Base-by-base conservation (phyloP, 2,888 invertebrate genomes). In the Prosopocoilus inquinatus region DNA sequence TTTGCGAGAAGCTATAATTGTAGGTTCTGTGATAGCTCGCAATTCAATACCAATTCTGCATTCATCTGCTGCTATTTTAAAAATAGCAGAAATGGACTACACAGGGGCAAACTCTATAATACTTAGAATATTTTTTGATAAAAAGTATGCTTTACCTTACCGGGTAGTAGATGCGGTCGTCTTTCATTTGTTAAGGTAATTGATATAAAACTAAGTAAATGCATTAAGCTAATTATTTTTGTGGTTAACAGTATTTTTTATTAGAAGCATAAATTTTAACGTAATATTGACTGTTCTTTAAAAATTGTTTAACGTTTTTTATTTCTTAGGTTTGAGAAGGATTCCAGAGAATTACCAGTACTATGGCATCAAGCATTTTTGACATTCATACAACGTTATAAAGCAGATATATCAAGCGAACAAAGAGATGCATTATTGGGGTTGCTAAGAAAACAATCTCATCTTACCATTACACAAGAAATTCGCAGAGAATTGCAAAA, bases 61-160 rank as follows among this genome's bases (percentile, higher is more conserved):
- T 78, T 95, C 98, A 0, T 91, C 94, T 33, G 97, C 97, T 1
- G 95, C 96, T 28, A 85, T 99, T 71, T 78, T 96, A 28, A 94
- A 95, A 80, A 92, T 99, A 55, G 96, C 96, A 39, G 96, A 96
- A 80, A 96, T 98, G 96, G 94, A 92, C 67, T 97, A 96, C 72
- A 91, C 89, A 16, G 98, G 98, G 2, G 94, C 97, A 0, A 96
- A 91, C 76, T 96, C 96, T 33, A 93, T 98, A 69, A 95, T 99
- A 72, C 81, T 99, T 52, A 82, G 96, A 58, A 90, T 94, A 72
- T 87, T 99, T 57, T 86, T 99, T 60, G 96, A 98, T 73, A 99
- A 99, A 78, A 96, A 97, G 74, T 99, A 99, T 80, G 96, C 97
- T 0, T 80, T 99, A 52, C 98, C 98, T 0, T 97, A 91, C 75